These are phyloP conservation scores for Chrysopilus asiliformis DNA, from an alignment of 2,888 invertebrate genomes.

Conservation along the genomic window DNA sequence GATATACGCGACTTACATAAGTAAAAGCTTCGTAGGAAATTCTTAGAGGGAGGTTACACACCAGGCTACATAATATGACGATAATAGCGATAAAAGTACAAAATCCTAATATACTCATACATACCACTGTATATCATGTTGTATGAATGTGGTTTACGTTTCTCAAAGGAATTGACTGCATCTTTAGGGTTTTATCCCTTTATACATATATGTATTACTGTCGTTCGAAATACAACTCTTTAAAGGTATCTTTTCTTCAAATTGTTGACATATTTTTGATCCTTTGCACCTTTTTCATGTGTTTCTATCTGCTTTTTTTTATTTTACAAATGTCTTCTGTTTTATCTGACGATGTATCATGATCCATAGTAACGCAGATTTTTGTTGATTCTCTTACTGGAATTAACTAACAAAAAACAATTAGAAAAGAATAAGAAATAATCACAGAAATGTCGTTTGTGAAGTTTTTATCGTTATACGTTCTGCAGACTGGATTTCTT, in stretches of 20 bases:
- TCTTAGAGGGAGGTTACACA: constrained; percentile 2
- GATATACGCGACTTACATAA: no score
- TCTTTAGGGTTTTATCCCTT: background rate
- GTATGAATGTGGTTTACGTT: background rate
- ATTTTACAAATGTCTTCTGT: background rate
- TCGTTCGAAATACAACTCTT: constrained; percentile 3
- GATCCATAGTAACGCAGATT: background rate
- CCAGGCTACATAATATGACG: no score
- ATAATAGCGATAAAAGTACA: no score
- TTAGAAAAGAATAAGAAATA: no score
- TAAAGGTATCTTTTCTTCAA: constrained; percentile 12
- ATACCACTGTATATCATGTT: background rate
- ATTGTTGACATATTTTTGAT: constrained; percentile 16
- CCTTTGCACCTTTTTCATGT: constrained; percentile 14
- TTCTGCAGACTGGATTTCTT: no score
- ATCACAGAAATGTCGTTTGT: no score
- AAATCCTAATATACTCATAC: no score
- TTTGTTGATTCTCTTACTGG: no score
- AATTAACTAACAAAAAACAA: no score
- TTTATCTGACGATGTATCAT: background rate
- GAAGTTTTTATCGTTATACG: no score
- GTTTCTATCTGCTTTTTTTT: background rate
- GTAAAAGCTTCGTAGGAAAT: constrained; percentile 7
- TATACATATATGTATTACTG: background rate
- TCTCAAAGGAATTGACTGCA: background rate